Base-by-base conservation (phyloP, 1,140 invertebrate species). In the Grapholita molesta region DNA sequence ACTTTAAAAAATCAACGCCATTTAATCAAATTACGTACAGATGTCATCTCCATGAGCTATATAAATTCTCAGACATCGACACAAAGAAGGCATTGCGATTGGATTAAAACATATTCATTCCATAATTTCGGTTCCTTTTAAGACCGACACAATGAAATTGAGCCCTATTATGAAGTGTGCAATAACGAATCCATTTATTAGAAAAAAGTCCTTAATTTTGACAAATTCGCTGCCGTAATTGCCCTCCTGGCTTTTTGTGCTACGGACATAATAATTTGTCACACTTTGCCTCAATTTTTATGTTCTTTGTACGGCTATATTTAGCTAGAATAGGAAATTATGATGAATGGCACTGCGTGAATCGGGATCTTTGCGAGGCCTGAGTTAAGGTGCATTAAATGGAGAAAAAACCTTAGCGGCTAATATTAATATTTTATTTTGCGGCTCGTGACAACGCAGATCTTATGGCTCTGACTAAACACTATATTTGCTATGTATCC, bases 221-320 rank as follows among this genome's bases (percentile, higher is more conserved):
- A 68, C 66, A 70, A 61, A 71, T 70, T 67, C 61, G 57, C 48
- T 18, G n/a, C 38, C 28, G 38, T 68, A 72, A 68, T 72, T 72
- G 67, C 48, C 70, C 42, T 57, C 53, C 53, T 57, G 64, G 30
- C 53, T 66, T 72, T 72, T 66, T 69, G 52, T 67, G 71, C 24
- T 52, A 24, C 25, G 71, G 68, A 70, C 66, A 82, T 73, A 78
- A 79, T 77, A 80, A 84, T 83, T 79, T 83, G 74, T 83, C 74
- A 82, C 71, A 83, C 81, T 85, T 81, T 83, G 69, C 57, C 69
- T 68, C 67, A 64, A 72, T 82, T 79, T 64, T 79, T 75, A 74
- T 71, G 64, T 72, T 79, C 32, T 73, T 72, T 70, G 72, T 69
- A 35, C 42, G 53, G 55, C 48, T 68, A 69, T 74, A 76, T 77